Evolutionary conservation across 2,797 vertebrate genomes (phyloP).

Genomic region (Cephalopachus bancanus): DNA sequence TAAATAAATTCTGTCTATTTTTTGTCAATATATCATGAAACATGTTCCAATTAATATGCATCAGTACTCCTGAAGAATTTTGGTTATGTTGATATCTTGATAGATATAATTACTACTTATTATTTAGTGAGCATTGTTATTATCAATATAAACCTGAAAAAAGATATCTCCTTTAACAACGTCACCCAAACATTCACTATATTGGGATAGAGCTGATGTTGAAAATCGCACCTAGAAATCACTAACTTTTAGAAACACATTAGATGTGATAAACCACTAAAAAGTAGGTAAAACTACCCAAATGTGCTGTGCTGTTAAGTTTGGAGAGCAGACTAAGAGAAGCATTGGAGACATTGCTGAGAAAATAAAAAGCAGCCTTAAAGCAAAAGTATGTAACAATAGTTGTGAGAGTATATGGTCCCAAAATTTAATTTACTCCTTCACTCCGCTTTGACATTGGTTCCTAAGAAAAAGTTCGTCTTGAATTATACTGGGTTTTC

Average conservation of each 20-base stretch:
- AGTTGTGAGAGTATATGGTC: background rate
- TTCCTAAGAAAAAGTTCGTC: conserved; percentile 22
- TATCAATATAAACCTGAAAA: background rate
- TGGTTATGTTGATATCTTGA: background rate
- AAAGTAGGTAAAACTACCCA: conserved; percentile 1
- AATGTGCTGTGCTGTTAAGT: conserved; percentile 13
- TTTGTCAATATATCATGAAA: background rate
- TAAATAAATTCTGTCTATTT: background rate
- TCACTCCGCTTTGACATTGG: background rate
- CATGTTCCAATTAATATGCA: background rate
- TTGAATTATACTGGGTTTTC: conserved; percentile 58
- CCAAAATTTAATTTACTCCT: background rate
- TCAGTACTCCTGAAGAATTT: background rate
- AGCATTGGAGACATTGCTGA: background rate
- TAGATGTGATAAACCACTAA: background rate
- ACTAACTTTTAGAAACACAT: background rate
- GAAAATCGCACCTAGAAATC: background rate
- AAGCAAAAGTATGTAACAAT: conserved; percentile 33
- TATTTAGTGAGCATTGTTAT: background rate
- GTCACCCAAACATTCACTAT: background rate
- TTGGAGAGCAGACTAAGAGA: background rate
- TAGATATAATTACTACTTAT: background rate
- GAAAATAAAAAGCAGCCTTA: conserved; percentile 55
- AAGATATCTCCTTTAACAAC: background rate
- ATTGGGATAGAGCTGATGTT: background rate